A percentile compares a stretch with the other conserved stretches of the same genome.
Conservation (phyloP, 2,888 invertebrate genomes). For the Drosophila planitibia region DNA sequence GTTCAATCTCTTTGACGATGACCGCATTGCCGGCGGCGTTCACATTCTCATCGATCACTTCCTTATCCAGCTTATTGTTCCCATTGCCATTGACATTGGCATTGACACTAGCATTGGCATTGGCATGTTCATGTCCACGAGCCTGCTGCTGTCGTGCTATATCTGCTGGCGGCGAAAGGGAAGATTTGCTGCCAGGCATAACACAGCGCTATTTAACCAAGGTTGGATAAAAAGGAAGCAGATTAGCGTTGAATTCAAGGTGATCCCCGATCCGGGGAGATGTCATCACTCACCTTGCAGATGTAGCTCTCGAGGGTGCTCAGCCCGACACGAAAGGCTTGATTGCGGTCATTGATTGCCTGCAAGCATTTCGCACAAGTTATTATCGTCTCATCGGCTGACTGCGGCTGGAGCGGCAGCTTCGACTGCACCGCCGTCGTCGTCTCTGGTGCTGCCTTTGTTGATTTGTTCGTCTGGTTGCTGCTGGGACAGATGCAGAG, state of each 20-base stretch:
- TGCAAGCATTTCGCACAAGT: constrained; percentile 32
- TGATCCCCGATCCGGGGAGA: neutral
- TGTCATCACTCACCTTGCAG: neutral
- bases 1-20: constrained; percentile 42
- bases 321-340: neutral
- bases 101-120: neutral
- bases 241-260: neutral
- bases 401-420: neutral
- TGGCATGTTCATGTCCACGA: neutral
- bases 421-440: neutral
- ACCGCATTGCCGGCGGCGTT: constrained; percentile 9
- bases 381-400: constrained; percentile 6
- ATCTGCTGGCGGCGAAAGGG: neutral
- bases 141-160: neutral
- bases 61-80: neutral
- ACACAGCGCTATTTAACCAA: neutral
- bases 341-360: constrained; percentile 7
- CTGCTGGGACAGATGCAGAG: neutral
- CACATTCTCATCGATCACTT: constrained; percentile 9
- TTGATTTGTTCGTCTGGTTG: constrained; percentile 11
- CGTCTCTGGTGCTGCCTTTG: constrained; percentile 3
- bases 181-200: neutral
- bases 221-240: neutral
- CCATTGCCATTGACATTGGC: neutral
- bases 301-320: neutral